Evolutionary conservation across 2,113 vertebrate genomes (phyloP).

Genomic region (Myotis yumanensis): DNA sequence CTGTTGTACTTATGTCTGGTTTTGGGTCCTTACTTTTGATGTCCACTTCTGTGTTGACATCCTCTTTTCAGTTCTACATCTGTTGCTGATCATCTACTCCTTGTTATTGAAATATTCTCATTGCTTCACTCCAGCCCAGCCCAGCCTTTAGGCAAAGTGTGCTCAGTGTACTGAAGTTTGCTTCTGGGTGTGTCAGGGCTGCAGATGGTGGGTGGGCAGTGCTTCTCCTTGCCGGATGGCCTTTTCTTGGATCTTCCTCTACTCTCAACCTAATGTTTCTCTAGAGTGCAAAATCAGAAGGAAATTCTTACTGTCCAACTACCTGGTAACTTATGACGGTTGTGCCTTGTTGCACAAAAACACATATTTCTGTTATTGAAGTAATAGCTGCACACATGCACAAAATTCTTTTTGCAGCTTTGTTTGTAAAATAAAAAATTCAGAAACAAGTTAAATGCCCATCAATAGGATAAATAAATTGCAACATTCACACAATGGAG

Average conservation of each 20-base stretch:
- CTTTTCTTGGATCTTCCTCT: background rate
- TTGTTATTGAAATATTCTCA: background rate
- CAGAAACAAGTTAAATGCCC: background rate
- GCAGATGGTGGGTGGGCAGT: too few species aligned
- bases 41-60: background rate
- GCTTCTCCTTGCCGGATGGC: background rate
- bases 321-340: background rate
- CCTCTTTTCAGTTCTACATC: background rate
- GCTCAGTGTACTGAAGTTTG: background rate
- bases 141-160: background rate
- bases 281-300: background rate
- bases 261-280: background rate
- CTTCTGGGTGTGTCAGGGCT: background rate
- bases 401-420: background rate
- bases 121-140: background rate
- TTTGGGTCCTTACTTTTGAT: background rate
- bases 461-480: background rate
- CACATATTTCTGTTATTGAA: background rate
- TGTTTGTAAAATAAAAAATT: slow-evolving; percentile 36
- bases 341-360: background rate
- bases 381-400: background rate
- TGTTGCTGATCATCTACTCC: background rate
- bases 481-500: background rate
- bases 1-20: background rate
- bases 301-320: background rate